phyloP scores from a whole-genome alignment of 2,113 vertebrate genomes.

The Marmota monax region DNA sequence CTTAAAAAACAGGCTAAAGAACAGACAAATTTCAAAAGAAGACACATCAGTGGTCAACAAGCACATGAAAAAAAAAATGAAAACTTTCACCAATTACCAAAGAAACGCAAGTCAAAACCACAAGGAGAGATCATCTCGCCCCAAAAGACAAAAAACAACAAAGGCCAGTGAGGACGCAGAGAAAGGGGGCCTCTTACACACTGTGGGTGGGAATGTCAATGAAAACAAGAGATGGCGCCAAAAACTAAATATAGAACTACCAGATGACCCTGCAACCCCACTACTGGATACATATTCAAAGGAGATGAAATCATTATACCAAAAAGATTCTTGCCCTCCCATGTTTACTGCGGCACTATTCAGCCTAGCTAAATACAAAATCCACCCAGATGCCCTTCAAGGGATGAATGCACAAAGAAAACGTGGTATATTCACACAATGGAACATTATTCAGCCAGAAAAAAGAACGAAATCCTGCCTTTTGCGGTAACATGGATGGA shows the following conservation, averaged over 20 bases:
- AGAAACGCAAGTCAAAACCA: not conserved
- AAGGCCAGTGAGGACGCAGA: not conserved
- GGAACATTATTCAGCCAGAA: too few relatives aligned
- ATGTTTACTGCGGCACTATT: not conserved
- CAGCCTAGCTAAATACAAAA: not conserved
- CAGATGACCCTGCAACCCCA: not conserved
- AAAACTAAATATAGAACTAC: not conserved
- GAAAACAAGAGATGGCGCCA: not conserved
- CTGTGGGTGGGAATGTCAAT: not conserved
- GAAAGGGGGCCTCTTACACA: not conserved
- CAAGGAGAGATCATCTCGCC: not conserved
- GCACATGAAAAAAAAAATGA: not conserved
- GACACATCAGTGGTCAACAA: not conserved
- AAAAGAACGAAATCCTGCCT: too few relatives aligned
- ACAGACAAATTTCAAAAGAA: not conserved
- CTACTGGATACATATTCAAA: not conserved
- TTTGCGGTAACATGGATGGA: too few relatives aligned
- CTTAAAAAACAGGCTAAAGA: not conserved
- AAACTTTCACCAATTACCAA: not conserved
- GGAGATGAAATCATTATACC: not conserved
- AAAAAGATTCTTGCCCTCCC: not conserved
- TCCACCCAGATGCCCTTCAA: too few relatives aligned
- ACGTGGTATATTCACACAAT: too few relatives aligned
- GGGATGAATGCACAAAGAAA: too few relatives aligned
- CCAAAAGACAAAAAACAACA: not conserved